Evolutionary conservation across 2,113 vertebrate genomes (phyloP).

Genomic region (Gymnobelideus leadbeateri): DNA sequence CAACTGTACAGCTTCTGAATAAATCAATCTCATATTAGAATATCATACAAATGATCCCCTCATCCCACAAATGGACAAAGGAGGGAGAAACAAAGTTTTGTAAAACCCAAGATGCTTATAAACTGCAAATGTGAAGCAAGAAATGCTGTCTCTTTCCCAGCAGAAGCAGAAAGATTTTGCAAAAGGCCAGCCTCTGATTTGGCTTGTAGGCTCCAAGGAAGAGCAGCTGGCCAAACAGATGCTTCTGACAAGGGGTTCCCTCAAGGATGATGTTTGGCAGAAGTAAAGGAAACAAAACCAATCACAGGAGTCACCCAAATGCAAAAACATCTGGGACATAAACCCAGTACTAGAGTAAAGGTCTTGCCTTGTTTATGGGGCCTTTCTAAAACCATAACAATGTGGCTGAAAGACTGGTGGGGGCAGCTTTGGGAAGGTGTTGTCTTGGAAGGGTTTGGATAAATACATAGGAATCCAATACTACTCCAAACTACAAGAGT

Average conservation of each 20-base stretch:
- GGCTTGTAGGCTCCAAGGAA: not conserved
- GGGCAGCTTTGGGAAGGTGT: not conserved
- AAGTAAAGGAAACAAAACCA: not conserved
- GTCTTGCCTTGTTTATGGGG: conserved; percentile 2
- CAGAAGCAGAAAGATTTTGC: not conserved
- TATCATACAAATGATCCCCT: not conserved
- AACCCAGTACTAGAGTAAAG: not conserved
- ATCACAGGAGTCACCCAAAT: conserved; percentile 8
- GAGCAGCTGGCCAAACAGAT: not conserved
- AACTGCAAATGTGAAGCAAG: not conserved
- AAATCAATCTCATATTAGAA: not conserved
- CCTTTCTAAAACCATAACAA: not conserved
- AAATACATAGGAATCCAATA: not conserved
- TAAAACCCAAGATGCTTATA: not conserved
- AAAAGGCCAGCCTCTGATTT: not conserved
- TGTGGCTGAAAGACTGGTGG: not conserved
- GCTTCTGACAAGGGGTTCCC: conserved; percentile 14
- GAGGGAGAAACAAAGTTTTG: not conserved
- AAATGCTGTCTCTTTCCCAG: not conserved
- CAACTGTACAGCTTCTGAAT: not conserved
- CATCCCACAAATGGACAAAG: not conserved
- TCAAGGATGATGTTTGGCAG: conserved; percentile 4
- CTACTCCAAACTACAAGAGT: not conserved
- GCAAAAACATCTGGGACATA: conserved; percentile 21
- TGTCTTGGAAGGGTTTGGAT: not conserved